Conservation (phyloP, 1,140 invertebrate species). For the Metopolophium dirhodum region DNA sequence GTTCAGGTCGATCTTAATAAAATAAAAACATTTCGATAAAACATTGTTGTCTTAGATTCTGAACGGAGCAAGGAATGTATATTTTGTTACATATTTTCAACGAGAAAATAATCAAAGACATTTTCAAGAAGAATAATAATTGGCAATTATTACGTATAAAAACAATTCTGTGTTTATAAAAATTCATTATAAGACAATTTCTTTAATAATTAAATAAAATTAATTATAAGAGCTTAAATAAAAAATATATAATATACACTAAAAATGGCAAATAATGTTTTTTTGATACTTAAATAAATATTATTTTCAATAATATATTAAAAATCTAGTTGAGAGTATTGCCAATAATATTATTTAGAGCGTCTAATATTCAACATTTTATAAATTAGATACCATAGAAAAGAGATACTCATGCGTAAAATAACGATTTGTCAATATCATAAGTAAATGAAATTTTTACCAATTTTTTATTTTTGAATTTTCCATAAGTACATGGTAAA, state of each 20-base stretch:
- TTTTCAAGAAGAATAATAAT: background rate
- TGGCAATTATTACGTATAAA: background rate
- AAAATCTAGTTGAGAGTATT: background rate
- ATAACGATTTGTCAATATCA: no score
- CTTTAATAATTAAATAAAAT: background rate
- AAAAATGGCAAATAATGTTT: background rate
- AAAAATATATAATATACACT: background rate
- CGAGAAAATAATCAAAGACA: background rate
- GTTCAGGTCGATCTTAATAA: background rate
- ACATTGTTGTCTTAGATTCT: background rate
- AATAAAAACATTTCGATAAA: background rate
- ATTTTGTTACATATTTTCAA: background rate
- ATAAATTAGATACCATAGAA: no score
- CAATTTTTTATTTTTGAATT: no score
- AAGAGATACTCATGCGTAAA: no score
- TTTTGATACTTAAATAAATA: background rate
- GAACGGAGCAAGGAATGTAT: background rate
- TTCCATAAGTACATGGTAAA: no score
- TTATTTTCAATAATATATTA: background rate
- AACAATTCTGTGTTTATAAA: background rate
- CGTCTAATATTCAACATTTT: no score
- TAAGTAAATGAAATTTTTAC: no score
- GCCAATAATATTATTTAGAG: no score
- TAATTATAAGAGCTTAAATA: slow-evolving; percentile 4
- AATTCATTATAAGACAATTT: background rate